These are phyloP conservation scores for Mus spretus DNA, from an alignment of 2,797 vertebrate species.

Conservation along the genomic window DNA sequence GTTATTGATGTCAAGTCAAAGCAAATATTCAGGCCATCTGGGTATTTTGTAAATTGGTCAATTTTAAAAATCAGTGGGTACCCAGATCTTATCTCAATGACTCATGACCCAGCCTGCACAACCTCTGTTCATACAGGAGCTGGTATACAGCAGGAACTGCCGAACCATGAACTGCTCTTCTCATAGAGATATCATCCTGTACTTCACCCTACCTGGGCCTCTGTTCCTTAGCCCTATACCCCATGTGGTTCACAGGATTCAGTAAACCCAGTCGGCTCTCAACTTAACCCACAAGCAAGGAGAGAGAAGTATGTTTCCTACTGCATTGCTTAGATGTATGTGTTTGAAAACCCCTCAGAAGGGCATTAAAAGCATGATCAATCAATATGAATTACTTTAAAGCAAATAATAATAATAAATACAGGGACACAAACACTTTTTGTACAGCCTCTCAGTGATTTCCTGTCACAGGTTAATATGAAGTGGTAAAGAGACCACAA, in stretches of 20 bases:
- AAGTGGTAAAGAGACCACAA: neutral
- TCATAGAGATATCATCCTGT: no score
- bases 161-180: neutral
- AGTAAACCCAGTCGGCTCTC: neutral
- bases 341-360: neutral
- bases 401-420: neutral
- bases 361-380: neutral
- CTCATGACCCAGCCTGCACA: fast-evolving
- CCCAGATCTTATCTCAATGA: neutral
- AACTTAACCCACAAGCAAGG: no score
- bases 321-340: neutral
- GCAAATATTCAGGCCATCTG: neutral
- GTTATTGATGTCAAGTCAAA: neutral
- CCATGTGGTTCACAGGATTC: neutral
- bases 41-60: neutral
- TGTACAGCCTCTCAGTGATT: neutral
- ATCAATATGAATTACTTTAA: neutral
- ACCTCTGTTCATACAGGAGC: neutral
- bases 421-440: neutral
- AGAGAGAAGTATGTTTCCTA: neutral
- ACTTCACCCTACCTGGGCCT: neutral
- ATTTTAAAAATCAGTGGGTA: neutral
- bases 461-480: neutral
- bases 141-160: no score
- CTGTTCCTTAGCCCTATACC: neutral